Base-by-base conservation (phyloP, 2,888 invertebrate genomes). In the Cephus pulcher region DNA sequence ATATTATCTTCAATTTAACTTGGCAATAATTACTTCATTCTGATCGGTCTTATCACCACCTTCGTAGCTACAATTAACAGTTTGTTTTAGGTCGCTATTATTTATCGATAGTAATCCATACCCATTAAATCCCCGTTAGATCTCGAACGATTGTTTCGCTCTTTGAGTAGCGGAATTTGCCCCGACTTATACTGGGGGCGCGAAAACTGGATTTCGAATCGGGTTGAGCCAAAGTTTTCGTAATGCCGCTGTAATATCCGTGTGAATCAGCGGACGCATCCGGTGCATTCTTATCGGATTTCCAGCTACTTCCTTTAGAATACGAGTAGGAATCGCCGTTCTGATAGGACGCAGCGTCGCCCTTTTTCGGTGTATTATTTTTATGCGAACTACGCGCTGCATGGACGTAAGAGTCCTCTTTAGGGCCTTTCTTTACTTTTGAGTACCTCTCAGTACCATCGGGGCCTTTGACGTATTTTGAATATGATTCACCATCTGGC, bases 271-370 rank as follows among this genome's bases (percentile, higher is more conserved):
- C n/a, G 33, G 75, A 15, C 1, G 32, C 74, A 77, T 81, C 82
- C 37, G 79, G 80, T 74, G 81, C 76, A 75, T 82, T 84, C 76
- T 82, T 80, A 76, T 82, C 83, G 70, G 80, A 77, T 78, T 83
- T 84, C 80, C 82, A 82, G 71, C 80, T 81, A 75, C 82, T 82
- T 69, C 81, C 80, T 11, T 82, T 75, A 11, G 82, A 76, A 78
- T 80, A 80, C n/a, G 82, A 82, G 76, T 85, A 82, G 32, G 82
- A 79, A 75, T 85, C 82, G 56, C 82, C 80, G 35, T 78, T 82
- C 75, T 83, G 81, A 73, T 79, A 81, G n/a, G 77, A 71, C 34
- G 76, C 76, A 68, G 77, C 79, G 56, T 82, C 82, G 69, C 73
- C 80, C 74, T 81, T 82, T 76, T 82, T 83, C 68, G 83, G 76